phyloP scores from a whole-genome alignment of 2,888 invertebrate genomes.

The Sinodicranocentrus sp. region DNA sequence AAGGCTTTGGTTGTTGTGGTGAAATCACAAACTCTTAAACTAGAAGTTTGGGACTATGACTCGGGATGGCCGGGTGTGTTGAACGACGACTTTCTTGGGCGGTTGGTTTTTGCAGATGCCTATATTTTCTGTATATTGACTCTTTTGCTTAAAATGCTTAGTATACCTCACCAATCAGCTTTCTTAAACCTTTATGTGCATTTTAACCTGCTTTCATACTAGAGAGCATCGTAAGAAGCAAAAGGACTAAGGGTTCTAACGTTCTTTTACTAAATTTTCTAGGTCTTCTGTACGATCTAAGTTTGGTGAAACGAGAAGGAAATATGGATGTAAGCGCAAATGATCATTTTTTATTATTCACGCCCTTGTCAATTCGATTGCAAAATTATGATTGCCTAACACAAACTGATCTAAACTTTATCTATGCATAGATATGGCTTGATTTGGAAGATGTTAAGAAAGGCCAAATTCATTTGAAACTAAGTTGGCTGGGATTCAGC shows the following conservation, averaged over 20 bases:
- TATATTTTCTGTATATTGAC: slow-evolving; percentile 38
- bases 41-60: slow-evolving; percentile 80
- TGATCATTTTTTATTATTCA: too few species aligned
- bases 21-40: slow-evolving; percentile 86
- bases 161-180: slow-evolving; percentile 24
- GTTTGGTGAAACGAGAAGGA: slow-evolving; percentile 75
- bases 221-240: too few species aligned
- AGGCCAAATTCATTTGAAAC: slow-evolving; percentile 93
- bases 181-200: background rate
- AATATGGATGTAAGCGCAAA: slow-evolving; percentile 71
- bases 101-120: slow-evolving; percentile 83
- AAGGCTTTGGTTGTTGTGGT: slow-evolving; percentile 88
- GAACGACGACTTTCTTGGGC: slow-evolving; percentile 95
- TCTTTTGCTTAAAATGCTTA: slow-evolving; percentile 35
- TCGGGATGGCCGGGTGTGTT: slow-evolving; percentile 74
- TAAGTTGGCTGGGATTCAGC: slow-evolving; percentile 87
- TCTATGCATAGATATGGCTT: slow-evolving; percentile 87
- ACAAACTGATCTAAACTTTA: too few species aligned
- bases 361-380: background rate
- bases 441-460: slow-evolving; percentile 96
- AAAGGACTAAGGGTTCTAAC: too few species aligned
- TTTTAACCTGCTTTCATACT: too few species aligned
- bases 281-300: slow-evolving; percentile 74
- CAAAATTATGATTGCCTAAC: too few species aligned
- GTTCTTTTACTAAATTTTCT: too few species aligned